Evolutionary conservation across 2,888 invertebrate species (phyloP).

Genomic region (Rhamphomyia laevipes): DNA sequence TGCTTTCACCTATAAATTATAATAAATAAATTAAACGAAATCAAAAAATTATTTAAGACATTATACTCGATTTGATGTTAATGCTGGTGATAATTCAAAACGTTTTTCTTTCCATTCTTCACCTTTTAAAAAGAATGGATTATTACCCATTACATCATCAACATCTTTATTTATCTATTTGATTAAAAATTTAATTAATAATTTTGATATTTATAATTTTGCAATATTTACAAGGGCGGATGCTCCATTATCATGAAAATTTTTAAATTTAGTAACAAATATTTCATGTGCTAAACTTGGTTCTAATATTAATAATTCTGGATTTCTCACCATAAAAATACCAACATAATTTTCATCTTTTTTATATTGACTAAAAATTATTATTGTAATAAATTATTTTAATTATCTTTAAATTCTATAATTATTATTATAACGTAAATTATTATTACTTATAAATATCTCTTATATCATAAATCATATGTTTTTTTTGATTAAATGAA

Average conservation of each 20-base stretch:
- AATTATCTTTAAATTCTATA: no score
- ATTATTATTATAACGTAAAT: neutral
- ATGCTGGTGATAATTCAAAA: conserved; percentile 39
- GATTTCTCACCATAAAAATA: conserved; percentile 28
- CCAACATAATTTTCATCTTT: conserved; percentile 32
- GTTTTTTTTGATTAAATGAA: conserved; percentile 21
- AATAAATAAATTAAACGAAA: no score
- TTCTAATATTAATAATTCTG: conserved; percentile 31
- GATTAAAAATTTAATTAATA: neutral
- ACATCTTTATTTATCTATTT: neutral
- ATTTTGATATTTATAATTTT: no score
- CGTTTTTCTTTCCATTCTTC: conserved; percentile 41
- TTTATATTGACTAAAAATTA: conserved; percentile 21
- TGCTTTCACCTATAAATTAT: conserved; percentile 33
- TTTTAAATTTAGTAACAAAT: conserved; percentile 35
- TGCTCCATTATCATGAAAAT: conserved; percentile 23
- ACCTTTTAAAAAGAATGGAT: conserved; percentile 40
- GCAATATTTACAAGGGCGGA: no score
- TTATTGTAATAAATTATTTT: no score
- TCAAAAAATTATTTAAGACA: neutral
- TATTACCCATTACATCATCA: conserved; percentile 34
- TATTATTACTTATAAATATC: conserved; percentile 32
- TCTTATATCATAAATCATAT: conserved; percentile 27
- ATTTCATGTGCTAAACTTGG: conserved; percentile 31
- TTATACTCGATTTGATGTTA: conserved; percentile 40